Conservation (phyloP, 1,140 invertebrate species). For the Thaumetopoea pityocampa region DNA sequence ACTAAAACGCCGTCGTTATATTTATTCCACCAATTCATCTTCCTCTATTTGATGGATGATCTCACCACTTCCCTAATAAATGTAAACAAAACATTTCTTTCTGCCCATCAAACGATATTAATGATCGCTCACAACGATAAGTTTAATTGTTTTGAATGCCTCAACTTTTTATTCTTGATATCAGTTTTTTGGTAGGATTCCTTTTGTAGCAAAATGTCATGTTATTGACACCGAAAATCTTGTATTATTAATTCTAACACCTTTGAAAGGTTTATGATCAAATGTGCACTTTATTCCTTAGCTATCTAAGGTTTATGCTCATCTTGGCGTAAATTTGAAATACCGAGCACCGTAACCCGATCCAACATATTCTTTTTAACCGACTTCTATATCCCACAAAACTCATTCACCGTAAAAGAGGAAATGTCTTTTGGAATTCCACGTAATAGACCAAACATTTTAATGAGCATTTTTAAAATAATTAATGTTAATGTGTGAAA, state of each 20-base stretch:
- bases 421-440: slow-evolving; percentile 33
- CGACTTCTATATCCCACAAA: slow-evolving; percentile 34
- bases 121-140: slow-evolving; percentile 51
- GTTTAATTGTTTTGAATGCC: slow-evolving; percentile 60
- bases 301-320: neutral
- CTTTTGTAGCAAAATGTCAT: slow-evolving; percentile 40
- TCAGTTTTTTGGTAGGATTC: slow-evolving; percentile 33
- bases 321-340: neutral
- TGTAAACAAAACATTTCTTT: slow-evolving; percentile 71
- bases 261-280: neutral
- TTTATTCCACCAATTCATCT: slow-evolving; percentile 43
- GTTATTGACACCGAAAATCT: slow-evolving; percentile 27
- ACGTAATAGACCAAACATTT: slow-evolving; percentile 63
- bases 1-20: slow-evolving; percentile 36
- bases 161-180: slow-evolving; percentile 44
- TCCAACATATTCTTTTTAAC: slow-evolving; percentile 30
- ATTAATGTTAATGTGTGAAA: slow-evolving; percentile 43
- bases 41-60: slow-evolving; percentile 56
- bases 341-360: slow-evolving; percentile 18
- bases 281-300: neutral
- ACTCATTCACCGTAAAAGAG: slow-evolving; percentile 44
- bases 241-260: slow-evolving; percentile 19
- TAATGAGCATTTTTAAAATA: slow-evolving; percentile 55
- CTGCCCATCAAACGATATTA: slow-evolving; percentile 50
- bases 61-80: slow-evolving; percentile 64